These are phyloP conservation scores for Andricus curvator DNA, from an alignment of 2,888 invertebrate species.

Conservation along the genomic window DNA sequence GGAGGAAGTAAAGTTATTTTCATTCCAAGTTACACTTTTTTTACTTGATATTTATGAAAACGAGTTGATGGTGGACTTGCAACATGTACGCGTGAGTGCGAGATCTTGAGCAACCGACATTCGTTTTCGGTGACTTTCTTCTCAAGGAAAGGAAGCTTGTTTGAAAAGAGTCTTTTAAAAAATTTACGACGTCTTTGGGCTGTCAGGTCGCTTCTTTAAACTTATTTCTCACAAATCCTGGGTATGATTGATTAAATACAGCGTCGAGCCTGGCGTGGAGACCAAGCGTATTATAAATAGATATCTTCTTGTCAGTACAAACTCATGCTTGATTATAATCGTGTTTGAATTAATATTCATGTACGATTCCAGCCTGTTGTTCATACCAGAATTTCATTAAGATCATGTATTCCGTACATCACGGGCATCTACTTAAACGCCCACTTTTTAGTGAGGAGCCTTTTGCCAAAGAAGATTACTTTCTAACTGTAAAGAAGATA, in stretches of 20 bases:
- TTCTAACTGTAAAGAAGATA: constrained; percentile 35
- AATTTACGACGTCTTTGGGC: constrained; percentile 37
- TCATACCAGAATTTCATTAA: constrained; percentile 40
- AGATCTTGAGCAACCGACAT: constrained; percentile 6
- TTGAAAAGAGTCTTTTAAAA: constrained; percentile 31
- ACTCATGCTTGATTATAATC: constrained; percentile 40
- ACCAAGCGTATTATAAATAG: constrained; percentile 41
- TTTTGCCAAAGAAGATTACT: constrained; percentile 40
- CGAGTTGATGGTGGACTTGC: too few relatives aligned
- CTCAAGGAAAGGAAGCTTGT: constrained; percentile 29
- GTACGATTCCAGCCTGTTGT: constrained; percentile 38
- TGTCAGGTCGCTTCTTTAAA: constrained; percentile 35
- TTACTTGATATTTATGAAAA: too few relatives aligned
- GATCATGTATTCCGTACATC: constrained; percentile 33
- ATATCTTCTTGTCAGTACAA: constrained; percentile 39
- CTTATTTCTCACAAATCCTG: constrained; percentile 40
- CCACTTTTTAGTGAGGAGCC: constrained; percentile 34
- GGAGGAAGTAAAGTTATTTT: too few relatives aligned
- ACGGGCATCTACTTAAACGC: constrained; percentile 38
- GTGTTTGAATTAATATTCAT: constrained; percentile 42
- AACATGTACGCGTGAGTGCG: neutral
- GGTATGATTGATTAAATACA: constrained; percentile 41
- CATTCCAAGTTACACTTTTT: too few relatives aligned
- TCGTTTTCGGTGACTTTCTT: constrained; percentile 24
- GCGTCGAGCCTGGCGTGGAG: constrained; percentile 25